A percentile compares a stretch with the other conserved stretches of the same genome.
Evolutionary conservation across 2,797 vertebrate genomes (phyloP).

Genomic region (Oreonectes daqikongensis): DNA sequence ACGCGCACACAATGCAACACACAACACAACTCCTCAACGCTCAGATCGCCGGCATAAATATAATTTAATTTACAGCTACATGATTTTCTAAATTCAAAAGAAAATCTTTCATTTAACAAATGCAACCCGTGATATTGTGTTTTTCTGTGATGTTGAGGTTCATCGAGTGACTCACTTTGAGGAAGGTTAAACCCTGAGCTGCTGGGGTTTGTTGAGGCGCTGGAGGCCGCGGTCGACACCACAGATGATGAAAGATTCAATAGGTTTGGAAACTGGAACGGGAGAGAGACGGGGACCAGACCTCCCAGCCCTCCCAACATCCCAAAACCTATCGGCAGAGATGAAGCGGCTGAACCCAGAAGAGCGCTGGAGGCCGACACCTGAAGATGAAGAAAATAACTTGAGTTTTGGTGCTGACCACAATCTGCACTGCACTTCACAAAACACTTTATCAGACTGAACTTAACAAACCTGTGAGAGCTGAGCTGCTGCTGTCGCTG

Average conservation of each 20-base stretch:
- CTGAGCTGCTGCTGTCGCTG: constrained; percentile 70
- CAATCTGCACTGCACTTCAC: too few relatives aligned
- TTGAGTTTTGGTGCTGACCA: too few relatives aligned
- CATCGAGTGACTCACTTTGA: constrained; percentile 84
- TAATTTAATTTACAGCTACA: too few relatives aligned
- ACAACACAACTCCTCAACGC: too few relatives aligned
- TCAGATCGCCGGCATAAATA: too few relatives aligned
- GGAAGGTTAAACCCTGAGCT: constrained; percentile 87
- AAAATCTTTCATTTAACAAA: neutral
- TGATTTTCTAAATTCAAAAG: too few relatives aligned
- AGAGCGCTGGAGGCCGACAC: constrained; percentile 84
- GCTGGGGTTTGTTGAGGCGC: constrained; percentile 86
- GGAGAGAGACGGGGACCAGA: constrained; percentile 93
- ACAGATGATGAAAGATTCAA: constrained; percentile 80
- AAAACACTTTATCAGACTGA: too few relatives aligned
- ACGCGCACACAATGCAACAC: too few relatives aligned
- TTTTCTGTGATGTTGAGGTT: neutral
- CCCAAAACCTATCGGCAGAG: constrained; percentile 90
- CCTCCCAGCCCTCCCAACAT: constrained; percentile 94
- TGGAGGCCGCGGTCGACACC: constrained; percentile 76
- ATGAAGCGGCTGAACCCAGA: constrained; percentile 79
- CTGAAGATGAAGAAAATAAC: constrained; percentile 54
- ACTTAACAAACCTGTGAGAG: constrained; percentile 71
- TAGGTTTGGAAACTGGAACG: constrained; percentile 93
- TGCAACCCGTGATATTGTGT: neutral